These are phyloP conservation scores for Nestor notabilis DNA, from an alignment of 2,113 vertebrate genomes.

Conservation along the genomic window DNA sequence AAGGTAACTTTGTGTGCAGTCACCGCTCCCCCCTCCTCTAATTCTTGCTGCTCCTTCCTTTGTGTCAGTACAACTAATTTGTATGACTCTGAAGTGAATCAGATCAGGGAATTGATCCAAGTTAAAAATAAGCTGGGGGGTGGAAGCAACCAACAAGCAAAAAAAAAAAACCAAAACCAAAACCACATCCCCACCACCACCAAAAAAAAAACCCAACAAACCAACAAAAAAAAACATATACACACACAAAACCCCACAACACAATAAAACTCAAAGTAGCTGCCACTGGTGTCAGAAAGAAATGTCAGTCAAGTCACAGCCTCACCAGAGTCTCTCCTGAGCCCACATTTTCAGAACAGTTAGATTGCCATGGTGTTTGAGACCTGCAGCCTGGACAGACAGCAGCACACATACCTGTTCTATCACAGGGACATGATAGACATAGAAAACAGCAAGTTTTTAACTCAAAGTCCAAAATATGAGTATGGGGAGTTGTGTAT, in stretches of 20 bases:
- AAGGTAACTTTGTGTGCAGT: not conserved
- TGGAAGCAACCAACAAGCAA: not conserved
- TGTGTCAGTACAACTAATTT: not conserved
- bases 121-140: not conserved
- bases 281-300: not conserved
- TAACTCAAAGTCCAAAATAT: not conserved
- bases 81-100: not conserved
- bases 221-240: not conserved
- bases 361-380: not conserved
- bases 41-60: not conserved
- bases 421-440: not conserved
- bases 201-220: no score
- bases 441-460: not conserved
- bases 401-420: not conserved
- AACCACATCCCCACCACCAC: no score
- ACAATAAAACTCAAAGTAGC: not conserved
- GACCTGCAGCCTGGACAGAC: not conserved
- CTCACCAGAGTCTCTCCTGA: not conserved
- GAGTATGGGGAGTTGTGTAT: fast-evolving
- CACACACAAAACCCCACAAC: no score
- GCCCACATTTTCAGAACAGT: not conserved
- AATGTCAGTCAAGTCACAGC: not conserved
- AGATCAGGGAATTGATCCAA: slow-evolving; percentile 4
- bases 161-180: not conserved
- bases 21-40: not conserved